These are phyloP conservation scores for Orchestes rusci DNA, from an alignment of 2,888 invertebrate genomes.

Conservation along the genomic window DNA sequence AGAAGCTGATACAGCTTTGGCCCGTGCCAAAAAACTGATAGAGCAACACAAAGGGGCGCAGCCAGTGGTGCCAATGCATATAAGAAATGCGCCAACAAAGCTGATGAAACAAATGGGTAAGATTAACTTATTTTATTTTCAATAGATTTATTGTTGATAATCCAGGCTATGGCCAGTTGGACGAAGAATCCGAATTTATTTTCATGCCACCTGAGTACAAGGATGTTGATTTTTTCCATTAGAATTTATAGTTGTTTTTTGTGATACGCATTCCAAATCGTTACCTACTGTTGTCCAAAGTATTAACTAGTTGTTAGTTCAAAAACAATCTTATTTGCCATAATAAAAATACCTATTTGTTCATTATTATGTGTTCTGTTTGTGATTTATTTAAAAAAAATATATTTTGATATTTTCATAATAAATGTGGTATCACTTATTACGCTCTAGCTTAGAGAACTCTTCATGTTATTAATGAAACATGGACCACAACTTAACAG, in stretches of 20 bases:
- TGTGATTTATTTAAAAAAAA: no score
- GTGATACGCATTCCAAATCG: no score
- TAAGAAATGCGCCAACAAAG: slow-evolving; percentile 73
- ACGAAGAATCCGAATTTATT: slow-evolving; percentile 50
- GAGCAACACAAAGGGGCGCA: slow-evolving; percentile 58
- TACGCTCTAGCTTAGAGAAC: no score
- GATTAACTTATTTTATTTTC: slow-evolving; percentile 5
- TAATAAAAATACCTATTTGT: no score
- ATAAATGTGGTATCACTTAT: no score
- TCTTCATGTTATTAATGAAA: no score
- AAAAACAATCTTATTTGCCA: no score
- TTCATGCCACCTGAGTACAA: slow-evolving; percentile 66
- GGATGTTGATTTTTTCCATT: slow-evolving; percentile 52
- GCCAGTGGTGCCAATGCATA: slow-evolving; percentile 68
- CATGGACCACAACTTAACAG: no score
- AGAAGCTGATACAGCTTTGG: slow-evolving; percentile 50
- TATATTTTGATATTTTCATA: no score
- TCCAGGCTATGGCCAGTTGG: slow-evolving; percentile 55
- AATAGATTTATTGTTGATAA: neutral
- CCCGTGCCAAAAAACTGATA: slow-evolving; percentile 53
- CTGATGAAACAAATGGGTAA: slow-evolving; percentile 55
- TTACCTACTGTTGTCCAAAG: no score
- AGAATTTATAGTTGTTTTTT: slow-evolving; percentile 12
- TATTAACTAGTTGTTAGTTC: no score
- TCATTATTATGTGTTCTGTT: no score